Evolutionary conservation across 2,113 vertebrate species (phyloP).

Genomic region (Mus pahari): DNA sequence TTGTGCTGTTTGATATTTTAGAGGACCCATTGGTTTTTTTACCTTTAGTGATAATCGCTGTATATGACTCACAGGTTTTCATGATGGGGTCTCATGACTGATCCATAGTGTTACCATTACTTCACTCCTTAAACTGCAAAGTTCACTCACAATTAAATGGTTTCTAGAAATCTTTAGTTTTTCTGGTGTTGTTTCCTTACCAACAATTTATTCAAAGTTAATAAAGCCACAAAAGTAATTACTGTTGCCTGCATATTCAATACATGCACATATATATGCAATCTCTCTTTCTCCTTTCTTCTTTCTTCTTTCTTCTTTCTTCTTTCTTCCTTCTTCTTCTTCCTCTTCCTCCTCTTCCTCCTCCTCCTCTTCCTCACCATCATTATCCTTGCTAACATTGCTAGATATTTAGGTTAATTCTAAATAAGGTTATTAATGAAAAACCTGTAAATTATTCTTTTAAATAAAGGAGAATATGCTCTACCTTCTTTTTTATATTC

Average conservation of each 20-base stretch:
- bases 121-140: background rate
- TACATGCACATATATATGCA: no score
- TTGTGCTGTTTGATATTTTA: background rate
- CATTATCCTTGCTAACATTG: background rate
- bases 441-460: background rate
- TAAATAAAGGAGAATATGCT: background rate
- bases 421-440: background rate
- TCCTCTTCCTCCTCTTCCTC: accelerated
- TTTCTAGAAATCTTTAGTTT: background rate
- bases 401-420: background rate
- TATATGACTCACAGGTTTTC: background rate
- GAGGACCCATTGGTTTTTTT: background rate
- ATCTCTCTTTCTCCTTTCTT: background rate
- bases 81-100: background rate
- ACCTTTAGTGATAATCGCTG: background rate
- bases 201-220: background rate
- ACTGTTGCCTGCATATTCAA: background rate
- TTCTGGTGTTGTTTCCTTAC: background rate
- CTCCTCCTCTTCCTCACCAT: no score
- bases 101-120: background rate
- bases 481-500: background rate
- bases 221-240: background rate
- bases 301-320: no score
- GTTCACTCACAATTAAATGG: background rate
- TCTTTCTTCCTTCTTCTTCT: no score